Percentiles rank a stretch among this genome's conserved stretches.
Conservation (phyloP, 2,797 vertebrate genomes). For the Falco berigora region DNA sequence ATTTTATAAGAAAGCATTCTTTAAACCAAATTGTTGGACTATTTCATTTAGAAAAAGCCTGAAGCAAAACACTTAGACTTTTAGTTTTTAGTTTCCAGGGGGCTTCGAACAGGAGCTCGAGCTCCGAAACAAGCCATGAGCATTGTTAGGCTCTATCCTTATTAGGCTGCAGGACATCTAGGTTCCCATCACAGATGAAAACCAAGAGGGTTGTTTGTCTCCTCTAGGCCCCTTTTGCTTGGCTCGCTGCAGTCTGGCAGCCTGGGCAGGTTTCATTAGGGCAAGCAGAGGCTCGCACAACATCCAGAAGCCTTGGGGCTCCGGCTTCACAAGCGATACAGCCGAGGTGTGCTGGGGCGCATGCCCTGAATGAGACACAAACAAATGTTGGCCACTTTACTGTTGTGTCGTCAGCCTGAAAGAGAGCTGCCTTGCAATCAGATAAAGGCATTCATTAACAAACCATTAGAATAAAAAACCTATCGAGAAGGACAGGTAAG, state of each 20-base stretch:
- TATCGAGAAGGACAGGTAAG: background rate
- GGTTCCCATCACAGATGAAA: accelerated
- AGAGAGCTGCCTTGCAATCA: background rate
- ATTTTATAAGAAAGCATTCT: background rate
- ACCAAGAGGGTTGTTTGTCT: background rate
- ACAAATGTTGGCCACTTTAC: background rate
- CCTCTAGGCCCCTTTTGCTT: background rate
- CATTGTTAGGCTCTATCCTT: background rate
- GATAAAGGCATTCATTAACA: background rate
- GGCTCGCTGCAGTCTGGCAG: accelerated
- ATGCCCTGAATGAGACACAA: accelerated
- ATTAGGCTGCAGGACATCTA: background rate
- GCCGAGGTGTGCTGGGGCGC: background rate
- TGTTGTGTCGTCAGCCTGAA: accelerated
- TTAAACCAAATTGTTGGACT: background rate
- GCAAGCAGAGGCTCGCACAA: background rate
- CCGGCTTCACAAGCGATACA: accelerated
- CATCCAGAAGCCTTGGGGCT: background rate
- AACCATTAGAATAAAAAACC: background rate
- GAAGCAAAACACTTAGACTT: background rate
- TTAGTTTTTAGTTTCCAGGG: background rate
- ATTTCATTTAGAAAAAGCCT: background rate
- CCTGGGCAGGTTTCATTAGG: background rate
- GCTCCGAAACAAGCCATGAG: background rate
- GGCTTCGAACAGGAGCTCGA: background rate